Base-by-base conservation (phyloP, 2,888 invertebrate species). In the Myathropa florea region DNA sequence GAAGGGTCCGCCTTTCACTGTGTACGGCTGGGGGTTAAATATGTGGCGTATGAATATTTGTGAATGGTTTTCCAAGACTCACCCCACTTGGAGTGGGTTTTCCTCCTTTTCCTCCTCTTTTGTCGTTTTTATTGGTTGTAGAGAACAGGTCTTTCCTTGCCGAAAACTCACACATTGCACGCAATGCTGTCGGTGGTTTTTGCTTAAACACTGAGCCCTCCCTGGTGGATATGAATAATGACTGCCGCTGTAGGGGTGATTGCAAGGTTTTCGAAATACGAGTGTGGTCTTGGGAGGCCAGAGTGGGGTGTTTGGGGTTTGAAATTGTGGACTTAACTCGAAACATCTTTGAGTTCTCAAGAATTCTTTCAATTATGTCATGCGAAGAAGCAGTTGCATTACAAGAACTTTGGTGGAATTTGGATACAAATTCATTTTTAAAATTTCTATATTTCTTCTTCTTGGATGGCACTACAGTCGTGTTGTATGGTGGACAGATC, bases 111-210 rank as follows among this genome's bases (percentile, higher is more conserved):
- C n/a, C n/a, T n/a, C n/a, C n/a, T n/a, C n/a, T 24, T 55, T 64
- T 64, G 7, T 61, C 18, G 18, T 46, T 83, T 83, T 83, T 86
- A 79, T 83, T 78, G 83, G 83, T 67, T 71, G 83, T 46, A 71
- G 57, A 61, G 78, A 83, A 83, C 83, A 83, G 86, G 83, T 82
- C 77, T 70, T 82, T 78, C 63, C 60, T 65, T 86, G 79, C 83
- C 78, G 71, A 86, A 86, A 86, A 86, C 83, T 33, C 83, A 86
- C 78, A 83, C 78, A 65, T 86, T 79, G 79, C 86, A 86, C 86
- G 86, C 86, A 86, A 86, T 82, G 77, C 82, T 73, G 77, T 85
- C 85, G 73, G 73, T 85, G 68, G 72, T 30, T 18, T 78, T 73
- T 64, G 68, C 71, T 61, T 64, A 59, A 71, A 81, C 68, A 61